phyloP scores from a whole-genome alignment of 2,888 invertebrate genomes.

The Noctua fimbriata region DNA sequence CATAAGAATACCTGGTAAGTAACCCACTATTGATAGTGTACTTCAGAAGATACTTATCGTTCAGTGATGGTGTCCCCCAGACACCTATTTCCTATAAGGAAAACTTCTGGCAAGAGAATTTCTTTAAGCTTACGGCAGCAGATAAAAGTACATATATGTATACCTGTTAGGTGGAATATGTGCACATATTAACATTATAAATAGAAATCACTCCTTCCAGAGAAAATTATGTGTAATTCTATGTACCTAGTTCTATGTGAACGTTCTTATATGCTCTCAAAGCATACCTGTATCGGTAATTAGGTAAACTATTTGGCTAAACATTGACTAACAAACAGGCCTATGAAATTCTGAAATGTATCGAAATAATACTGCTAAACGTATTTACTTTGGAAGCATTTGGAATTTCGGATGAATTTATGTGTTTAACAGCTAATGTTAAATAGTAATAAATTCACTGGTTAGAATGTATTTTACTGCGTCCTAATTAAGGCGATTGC shows the following conservation, averaged over 20 bases:
- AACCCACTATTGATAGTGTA: not conserved
- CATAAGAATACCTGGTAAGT: not conserved
- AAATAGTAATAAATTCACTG: not conserved
- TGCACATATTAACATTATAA: not conserved
- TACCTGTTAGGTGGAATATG: not conserved
- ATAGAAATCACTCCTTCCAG: not conserved
- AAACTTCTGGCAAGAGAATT: not conserved
- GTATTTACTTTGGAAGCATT: slow-evolving; percentile 15
- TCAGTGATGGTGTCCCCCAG: not conserved
- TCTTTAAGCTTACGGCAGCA: not conserved
- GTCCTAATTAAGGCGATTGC: not conserved
- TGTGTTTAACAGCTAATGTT: not conserved
- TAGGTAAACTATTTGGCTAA: slow-evolving; percentile 52
- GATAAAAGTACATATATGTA: not conserved
- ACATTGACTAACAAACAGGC: not conserved
- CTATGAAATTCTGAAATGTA: not conserved
- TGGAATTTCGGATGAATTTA: not conserved
- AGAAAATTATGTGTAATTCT: slow-evolving; percentile 26
- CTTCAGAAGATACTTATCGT: slow-evolving; percentile 15
- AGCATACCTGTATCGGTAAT: slow-evolving; percentile 54
- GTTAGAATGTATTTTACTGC: not conserved
- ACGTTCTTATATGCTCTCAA: slow-evolving; percentile 21
- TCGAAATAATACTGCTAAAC: not conserved
- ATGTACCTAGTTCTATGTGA: not conserved
- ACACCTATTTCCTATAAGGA: not conserved